Evolutionary conservation across 1,140 invertebrate genomes (phyloP).

Genomic region (Philopotamus ludificatus): DNA sequence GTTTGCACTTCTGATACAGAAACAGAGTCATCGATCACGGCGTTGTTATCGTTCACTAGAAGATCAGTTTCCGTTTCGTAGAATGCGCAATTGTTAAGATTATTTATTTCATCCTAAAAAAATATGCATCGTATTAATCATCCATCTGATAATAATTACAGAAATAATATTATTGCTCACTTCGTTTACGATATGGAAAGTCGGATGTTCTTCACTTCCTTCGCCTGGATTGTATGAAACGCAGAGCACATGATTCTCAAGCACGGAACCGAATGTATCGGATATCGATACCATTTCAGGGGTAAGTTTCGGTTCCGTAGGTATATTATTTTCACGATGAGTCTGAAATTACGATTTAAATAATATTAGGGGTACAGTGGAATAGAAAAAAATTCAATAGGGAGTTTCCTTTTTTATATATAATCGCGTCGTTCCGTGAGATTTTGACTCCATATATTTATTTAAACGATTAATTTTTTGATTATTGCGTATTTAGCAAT

Average conservation of each 20-base stretch:
- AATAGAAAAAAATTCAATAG: too few species aligned
- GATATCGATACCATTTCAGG: neutral
- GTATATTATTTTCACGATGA: too few species aligned
- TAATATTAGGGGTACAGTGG: too few species aligned
- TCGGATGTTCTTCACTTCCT: conserved; percentile 28
- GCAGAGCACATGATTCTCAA: conserved; percentile 23
- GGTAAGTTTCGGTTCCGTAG: neutral
- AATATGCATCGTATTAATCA: neutral
- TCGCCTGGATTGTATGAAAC: conserved; percentile 27
- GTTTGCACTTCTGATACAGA: conserved; percentile 14
- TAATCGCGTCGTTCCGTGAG: too few species aligned
- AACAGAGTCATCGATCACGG: conserved; percentile 1
- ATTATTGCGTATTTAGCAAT: too few species aligned
- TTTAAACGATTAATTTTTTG: too few species aligned
- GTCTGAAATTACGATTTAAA: too few species aligned
- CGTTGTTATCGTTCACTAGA: neutral
- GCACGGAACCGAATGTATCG: conserved; percentile 13
- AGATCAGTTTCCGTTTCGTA: conserved; percentile 16
- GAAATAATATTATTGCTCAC: conserved; percentile 12
- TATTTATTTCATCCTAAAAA: conserved; percentile 5
- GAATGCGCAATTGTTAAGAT: conserved; percentile 10
- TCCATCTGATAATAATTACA: neutral
- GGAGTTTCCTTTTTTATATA: too few species aligned
- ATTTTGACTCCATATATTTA: too few species aligned
- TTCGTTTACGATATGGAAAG: conserved; percentile 36